Evolutionary conservation across 1,140 invertebrate species (phyloP).

Genomic region (Camponotus vicinus): DNA sequence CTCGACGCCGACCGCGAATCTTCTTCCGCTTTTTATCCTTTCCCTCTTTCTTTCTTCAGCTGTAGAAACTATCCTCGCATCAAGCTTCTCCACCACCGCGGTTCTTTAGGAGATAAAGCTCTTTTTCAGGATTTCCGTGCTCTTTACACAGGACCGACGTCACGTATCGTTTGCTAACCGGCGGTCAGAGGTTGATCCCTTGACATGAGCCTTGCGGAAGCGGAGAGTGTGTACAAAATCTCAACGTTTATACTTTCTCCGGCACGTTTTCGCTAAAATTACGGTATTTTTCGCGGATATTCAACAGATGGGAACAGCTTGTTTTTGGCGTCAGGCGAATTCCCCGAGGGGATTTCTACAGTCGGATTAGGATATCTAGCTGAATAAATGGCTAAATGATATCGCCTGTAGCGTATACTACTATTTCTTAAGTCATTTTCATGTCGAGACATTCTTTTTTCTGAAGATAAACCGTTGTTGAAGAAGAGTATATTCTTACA

Average conservation of each 20-base stretch:
- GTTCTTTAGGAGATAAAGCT: slow-evolving; percentile 51
- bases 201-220: slow-evolving; percentile 32
- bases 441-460: not conserved
- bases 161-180: slow-evolving; percentile 67
- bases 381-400: slow-evolving; percentile 61
- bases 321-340: slow-evolving; percentile 51
- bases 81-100: not conserved
- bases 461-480: not conserved
- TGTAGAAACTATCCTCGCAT: not conserved
- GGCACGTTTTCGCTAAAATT: slow-evolving; percentile 57
- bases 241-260: slow-evolving; percentile 52
- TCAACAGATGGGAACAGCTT: slow-evolving; percentile 59
- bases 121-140: slow-evolving; percentile 58
- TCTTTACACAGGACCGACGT: slow-evolving; percentile 59
- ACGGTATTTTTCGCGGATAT: slow-evolving; percentile 57
- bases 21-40: not conserved
- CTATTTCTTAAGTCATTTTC: slow-evolving; percentile 45
- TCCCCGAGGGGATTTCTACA: slow-evolving; percentile 42
- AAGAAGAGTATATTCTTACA: not conserved
- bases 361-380: slow-evolving; percentile 53
- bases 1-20: slow-evolving; percentile 58
- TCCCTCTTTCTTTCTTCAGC: too few relatives aligned
- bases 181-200: slow-evolving; percentile 60
- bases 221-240: slow-evolving; percentile 51
- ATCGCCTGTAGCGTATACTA: slow-evolving; percentile 33